phyloP scores from a whole-genome alignment of 2,888 invertebrate genomes.

The Cosmorhoe ocellata region DNA sequence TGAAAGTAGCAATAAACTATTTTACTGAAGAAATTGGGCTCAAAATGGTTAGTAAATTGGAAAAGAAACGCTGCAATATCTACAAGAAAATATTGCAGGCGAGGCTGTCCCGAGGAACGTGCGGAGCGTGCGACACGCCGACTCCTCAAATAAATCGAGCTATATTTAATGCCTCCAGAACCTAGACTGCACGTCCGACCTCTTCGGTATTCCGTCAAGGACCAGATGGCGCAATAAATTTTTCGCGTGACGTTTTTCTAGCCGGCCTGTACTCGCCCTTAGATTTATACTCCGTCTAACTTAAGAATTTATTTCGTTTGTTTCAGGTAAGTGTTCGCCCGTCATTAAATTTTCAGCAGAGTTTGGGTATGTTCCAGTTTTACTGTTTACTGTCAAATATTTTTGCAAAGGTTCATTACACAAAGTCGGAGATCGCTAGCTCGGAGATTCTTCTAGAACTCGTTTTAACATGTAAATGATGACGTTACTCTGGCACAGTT shows the following conservation, averaged over 20 bases:
- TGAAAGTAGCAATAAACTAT: neutral
- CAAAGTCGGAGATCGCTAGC: constrained; percentile 10
- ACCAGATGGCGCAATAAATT: constrained; percentile 16
- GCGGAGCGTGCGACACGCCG: constrained; percentile 7
- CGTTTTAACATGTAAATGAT: too few species aligned
- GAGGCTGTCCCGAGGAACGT: constrained; percentile 14
- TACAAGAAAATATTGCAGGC: constrained; percentile 6
- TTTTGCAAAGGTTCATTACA: constrained; percentile 20
- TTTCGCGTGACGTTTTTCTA: constrained; percentile 13
- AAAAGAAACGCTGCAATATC: constrained; percentile 14
- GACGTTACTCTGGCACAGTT: too few species aligned
- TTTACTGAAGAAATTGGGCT: constrained; percentile 12
- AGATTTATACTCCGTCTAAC: constrained; percentile 25
- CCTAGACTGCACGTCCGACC: constrained; percentile 15
- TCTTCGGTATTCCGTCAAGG: constrained; percentile 17
- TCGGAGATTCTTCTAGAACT: neutral
- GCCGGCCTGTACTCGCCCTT: constrained; percentile 17
- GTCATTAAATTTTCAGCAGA: constrained; percentile 27
- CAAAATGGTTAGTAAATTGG: constrained; percentile 7
- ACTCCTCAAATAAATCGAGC: constrained; percentile 10
- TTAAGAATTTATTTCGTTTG: constrained; percentile 31
- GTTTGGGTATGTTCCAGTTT: constrained; percentile 28
- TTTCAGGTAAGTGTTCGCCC: constrained; percentile 34
- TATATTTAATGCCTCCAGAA: constrained; percentile 11
- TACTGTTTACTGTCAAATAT: constrained; percentile 24